Evolutionary conservation across 2,888 invertebrate species (phyloP).

Genomic region (Aspidiotus destructor): DNA sequence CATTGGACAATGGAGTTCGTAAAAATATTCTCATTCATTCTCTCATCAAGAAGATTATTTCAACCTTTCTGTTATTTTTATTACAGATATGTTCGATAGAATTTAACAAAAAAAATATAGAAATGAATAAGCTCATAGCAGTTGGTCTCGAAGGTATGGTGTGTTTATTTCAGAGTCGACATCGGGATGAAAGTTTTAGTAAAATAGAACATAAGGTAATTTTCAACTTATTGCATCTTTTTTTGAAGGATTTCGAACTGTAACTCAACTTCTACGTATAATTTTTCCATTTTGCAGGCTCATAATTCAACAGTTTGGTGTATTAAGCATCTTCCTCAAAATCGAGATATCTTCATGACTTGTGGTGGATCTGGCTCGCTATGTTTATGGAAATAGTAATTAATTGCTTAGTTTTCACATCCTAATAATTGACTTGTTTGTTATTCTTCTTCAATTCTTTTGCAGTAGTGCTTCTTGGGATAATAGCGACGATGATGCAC

Average conservation of each 20-base stretch:
- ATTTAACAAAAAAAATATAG: conserved; percentile 86
- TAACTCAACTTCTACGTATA: conserved; percentile 3
- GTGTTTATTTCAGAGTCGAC: conserved; percentile 77
- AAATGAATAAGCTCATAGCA: conserved; percentile 88
- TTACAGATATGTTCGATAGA: conserved; percentile 66
- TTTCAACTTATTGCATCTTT: not conserved
- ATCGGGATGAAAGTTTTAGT: conserved; percentile 71
- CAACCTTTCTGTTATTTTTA: conserved; percentile 11
- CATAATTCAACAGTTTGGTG: conserved; percentile 79
- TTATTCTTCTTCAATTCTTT: not conserved
- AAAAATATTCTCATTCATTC: conserved; percentile 14
- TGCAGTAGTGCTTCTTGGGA: conserved; percentile 14
- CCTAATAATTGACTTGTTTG: not conserved
- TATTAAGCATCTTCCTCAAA: conserved; percentile 81
- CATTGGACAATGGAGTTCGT: conserved; percentile 77
- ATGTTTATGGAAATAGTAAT: conserved; percentile 89
- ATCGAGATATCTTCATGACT: conserved; percentile 83
- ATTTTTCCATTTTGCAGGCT: conserved; percentile 4
- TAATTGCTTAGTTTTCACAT: not conserved
- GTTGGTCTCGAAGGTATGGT: conserved; percentile 87
- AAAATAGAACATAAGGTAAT: conserved; percentile 43
- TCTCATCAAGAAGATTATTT: no score
- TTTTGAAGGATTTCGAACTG: not conserved
- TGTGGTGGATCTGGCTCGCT: conserved; percentile 84
- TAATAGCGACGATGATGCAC: not conserved